Conservation (phyloP, 2,797 vertebrate species). For the Prionace glauca region DNA sequence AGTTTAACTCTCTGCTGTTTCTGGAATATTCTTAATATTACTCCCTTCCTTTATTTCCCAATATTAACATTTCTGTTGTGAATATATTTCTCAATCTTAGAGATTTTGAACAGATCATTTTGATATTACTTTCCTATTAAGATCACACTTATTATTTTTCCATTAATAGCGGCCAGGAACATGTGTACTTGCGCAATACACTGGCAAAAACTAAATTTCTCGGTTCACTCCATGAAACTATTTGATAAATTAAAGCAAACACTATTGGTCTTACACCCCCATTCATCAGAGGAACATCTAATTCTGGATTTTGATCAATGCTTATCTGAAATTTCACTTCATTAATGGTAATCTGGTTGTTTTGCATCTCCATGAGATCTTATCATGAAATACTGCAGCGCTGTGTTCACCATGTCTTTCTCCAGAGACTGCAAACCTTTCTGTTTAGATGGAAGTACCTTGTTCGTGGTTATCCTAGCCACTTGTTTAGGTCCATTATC, state of each 20-base stretch:
- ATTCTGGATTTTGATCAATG: background rate
- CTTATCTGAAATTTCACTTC: background rate
- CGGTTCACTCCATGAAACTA: background rate
- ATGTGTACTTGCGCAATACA: background rate
- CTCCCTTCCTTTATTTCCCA: background rate
- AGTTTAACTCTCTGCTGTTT: background rate
- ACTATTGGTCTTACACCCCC: background rate
- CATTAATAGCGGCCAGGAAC: background rate
- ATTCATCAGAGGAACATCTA: background rate
- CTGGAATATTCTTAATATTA: background rate
- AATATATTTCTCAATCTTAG: background rate
- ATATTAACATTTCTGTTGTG: background rate
- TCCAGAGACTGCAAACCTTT: background rate
- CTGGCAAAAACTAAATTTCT: background rate
- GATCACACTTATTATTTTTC: too few relatives aligned
- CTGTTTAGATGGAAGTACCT: background rate
- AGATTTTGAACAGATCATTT: background rate
- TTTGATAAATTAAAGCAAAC: background rate
- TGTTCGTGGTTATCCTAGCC: background rate
- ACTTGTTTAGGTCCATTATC: background rate
- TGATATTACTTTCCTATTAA: background rate
- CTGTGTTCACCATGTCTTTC: background rate
- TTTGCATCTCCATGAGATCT: background rate
- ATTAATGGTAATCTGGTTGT: background rate
- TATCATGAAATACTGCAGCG: background rate